Percentiles rank a stretch among this genome's conserved stretches.
phyloP scores from a whole-genome alignment of 2,888 invertebrate genomes.

The Penaeus monodon region DNA sequence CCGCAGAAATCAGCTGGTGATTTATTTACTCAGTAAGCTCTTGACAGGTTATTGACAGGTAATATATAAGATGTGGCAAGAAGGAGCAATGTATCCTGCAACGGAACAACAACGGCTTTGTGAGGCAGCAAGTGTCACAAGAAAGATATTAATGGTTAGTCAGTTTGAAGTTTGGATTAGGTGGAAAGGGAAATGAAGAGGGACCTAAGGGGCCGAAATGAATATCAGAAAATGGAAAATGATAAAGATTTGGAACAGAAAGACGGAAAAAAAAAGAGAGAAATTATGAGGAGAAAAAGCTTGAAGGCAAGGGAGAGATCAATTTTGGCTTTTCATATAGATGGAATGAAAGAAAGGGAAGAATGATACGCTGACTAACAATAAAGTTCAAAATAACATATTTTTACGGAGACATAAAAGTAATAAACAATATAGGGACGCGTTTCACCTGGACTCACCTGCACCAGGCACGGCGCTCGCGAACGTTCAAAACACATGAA shows the following conservation, averaged over 20 bases:
- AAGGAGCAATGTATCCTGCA: background rate
- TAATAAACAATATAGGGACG: too few relatives aligned
- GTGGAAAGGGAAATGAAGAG: background rate
- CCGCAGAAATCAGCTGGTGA: too few relatives aligned
- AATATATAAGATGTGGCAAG: too few relatives aligned
- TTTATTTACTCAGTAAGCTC: too few relatives aligned
- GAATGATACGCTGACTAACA: background rate
- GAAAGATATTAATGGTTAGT: background rate
- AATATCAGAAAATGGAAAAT: background rate
- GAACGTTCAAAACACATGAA: too few relatives aligned
- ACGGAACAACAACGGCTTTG: background rate
- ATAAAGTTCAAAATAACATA: background rate
- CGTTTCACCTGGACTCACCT: too few relatives aligned
- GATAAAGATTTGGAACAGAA: background rate
- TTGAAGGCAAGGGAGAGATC: background rate
- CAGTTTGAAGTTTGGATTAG: background rate
- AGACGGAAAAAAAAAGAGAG: background rate
- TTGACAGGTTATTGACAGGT: too few relatives aligned
- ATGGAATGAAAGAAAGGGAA: background rate
- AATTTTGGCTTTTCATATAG: too few relatives aligned
- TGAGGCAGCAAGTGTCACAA: background rate
- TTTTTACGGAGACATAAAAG: too few relatives aligned
- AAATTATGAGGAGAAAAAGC: background rate
- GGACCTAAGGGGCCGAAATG: background rate
- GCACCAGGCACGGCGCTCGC: too few relatives aligned